Evolutionary conservation across 2,113 vertebrate genomes (phyloP), one percentile per base, ranked within the genome.

Genomic region (Aix galericulata): DNA sequence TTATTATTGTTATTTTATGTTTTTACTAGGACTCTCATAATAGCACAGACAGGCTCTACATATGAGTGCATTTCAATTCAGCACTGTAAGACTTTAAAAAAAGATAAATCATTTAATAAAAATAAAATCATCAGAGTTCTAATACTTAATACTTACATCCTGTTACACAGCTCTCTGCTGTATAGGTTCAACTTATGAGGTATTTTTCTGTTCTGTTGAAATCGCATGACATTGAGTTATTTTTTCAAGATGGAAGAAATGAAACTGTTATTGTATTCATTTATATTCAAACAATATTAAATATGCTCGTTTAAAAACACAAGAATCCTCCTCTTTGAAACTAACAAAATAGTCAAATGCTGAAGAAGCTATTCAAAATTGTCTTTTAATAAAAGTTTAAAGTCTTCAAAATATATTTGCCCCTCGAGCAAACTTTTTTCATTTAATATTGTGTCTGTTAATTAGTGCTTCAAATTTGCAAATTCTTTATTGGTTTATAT

Each of bases 381-480:
- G 86, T 97, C 97, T 98, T 98, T 98, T 98, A 98, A 98, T 98
- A 98, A 98, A 98, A 98, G 98, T 98, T 98, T 98, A 96, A 98
- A 98, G 98, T 98, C 98, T 98, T 98, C 98, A 98, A 98, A 98
- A 98, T 98, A 97, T 98, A 98, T 98, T 98, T 98, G 97, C 98
- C 98, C 98, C 98, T 96, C 97, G 98, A 98, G 98, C 98, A 98
- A 98, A 98, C 98, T 98, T 98, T 98, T 98, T 98, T 98, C 98
- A 98, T 98, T 98, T 98, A 98, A 98, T 98, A 98, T 98, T 98
- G 97, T 98, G 98, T 97, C 97, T 98, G 98, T 98, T 99, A 98
- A 99, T 98, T 98, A 98, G 98, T 98, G 98, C 98, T 98, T 98
- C 98, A 98, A 98, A 98, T 98, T 98, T 98, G 98, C 98, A 98